Base-by-base conservation (phyloP, 2,113 vertebrate genomes). In the Xenopus borealis region DNA sequence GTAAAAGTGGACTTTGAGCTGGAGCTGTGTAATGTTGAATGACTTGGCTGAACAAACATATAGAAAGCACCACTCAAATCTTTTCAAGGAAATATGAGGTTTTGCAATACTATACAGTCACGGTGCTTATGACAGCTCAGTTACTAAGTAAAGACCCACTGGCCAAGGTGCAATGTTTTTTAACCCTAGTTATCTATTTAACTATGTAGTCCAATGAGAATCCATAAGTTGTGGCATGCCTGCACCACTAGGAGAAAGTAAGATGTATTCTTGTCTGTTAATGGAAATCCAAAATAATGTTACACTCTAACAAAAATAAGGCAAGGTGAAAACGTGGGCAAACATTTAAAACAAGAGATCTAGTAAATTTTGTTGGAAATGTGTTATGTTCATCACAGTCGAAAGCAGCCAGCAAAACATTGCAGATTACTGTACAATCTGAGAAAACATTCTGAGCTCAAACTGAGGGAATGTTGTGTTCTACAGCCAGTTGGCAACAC, bases 371-470 rank as follows among this genome's bases (percentile, higher is more conserved):
- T 64, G 59, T 69, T 61, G 46, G 45, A 77, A 77, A 77, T 62
- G 66, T 77, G 74, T 77, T 77, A 70, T 77, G 66, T 77, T 55
- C 67, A 77, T 77, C 74, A 77, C 46, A 62, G 66, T 10, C 19
- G 47, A 64, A 61, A 44, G 59, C 59, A 53, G 66, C 67, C 74
- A 70, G 66, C 59, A 46, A 62, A 55, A 52, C 67, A 64, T 47
- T 14, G 20, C 72, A 30, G 64, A 75, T 77, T 70, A 67, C 55
- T 70, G 67, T 70, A 77, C 59, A 69, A 53, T 70, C 70, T 64
- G 55, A 69, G 73, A 75, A 75, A 69, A 75, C 73, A 77, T 77
- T 70, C 66, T 77, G 74, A 77, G 67, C 74, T 77, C 66, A 64
- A 70, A 77, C 74, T n/a, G 33, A 14, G 67, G 61, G 67, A 77